These are phyloP conservation scores for Pherbina coryleti DNA, from an alignment of 2,888 invertebrate species.

Conservation along the genomic window DNA sequence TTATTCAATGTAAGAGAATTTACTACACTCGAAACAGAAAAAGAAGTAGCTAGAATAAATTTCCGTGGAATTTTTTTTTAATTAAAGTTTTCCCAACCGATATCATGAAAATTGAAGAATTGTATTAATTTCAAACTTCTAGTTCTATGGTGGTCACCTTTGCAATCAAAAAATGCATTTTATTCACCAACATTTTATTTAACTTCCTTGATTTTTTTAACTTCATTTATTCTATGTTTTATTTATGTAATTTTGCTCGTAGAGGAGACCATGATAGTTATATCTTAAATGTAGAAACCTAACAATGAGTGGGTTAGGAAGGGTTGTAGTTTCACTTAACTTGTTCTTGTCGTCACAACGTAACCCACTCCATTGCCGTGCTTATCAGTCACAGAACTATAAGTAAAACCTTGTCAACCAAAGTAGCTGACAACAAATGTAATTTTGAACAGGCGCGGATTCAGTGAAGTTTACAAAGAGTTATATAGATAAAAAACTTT, in stretches of 20 bases:
- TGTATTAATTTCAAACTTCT: too few species aligned
- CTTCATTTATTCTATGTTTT: neutral
- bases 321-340: neutral
- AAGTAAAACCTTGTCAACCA: constrained; percentile 22
- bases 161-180: too few species aligned
- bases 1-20: too few species aligned
- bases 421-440: neutral
- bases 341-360: neutral
- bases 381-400: neutral
- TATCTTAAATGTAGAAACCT: neutral
- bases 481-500: too few species aligned
- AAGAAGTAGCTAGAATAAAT: too few species aligned
- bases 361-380: constrained; percentile 20
- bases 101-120: too few species aligned
- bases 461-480: neutral
- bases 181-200: too few species aligned
- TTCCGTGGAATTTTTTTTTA: too few species aligned
- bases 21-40: too few species aligned
- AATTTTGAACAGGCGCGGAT: neutral
- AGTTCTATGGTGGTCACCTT: too few species aligned
- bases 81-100: too few species aligned
- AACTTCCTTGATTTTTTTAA: neutral
- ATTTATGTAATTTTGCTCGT: neutral
- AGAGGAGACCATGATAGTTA: neutral
- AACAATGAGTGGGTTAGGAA: neutral